Conservation (phyloP, 2,113 vertebrate genomes). For the Oncorhynchus clarkii region DNA sequence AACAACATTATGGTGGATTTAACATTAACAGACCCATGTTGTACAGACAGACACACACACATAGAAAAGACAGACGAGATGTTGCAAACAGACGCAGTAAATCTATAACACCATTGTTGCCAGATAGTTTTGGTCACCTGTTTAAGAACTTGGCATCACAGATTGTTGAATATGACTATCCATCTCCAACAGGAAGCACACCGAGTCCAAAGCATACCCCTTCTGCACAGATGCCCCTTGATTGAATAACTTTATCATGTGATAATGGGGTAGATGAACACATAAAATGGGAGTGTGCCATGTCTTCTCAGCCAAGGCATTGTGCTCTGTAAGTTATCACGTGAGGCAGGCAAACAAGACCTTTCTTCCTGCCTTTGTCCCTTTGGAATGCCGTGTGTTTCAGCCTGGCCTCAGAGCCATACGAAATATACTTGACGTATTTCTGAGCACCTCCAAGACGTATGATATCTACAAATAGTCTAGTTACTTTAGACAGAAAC, state of each 20-base stretch:
- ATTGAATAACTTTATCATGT: conserved; percentile 8
- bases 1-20: too few relatives aligned
- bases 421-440: too few relatives aligned
- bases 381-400: conserved; percentile 59
- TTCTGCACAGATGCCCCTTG: background rate
- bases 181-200: background rate
- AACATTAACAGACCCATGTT: background rate
- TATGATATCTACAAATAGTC: too few relatives aligned
- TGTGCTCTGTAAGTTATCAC: background rate
- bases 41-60: background rate
- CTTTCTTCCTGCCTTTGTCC: conserved; percentile 68
- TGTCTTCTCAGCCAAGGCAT: conserved; percentile 14
- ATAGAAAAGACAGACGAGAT: background rate
- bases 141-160: too few relatives aligned
- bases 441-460: too few relatives aligned
- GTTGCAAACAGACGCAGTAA: background rate
- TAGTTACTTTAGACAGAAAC: too few relatives aligned
- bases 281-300: conserved; percentile 5
- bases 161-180: background rate
- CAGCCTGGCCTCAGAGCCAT: background rate
- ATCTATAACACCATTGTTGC: background rate
- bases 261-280: background rate
- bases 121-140: too few relatives aligned
- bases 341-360: conserved; percentile 39
- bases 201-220: background rate